Base-by-base conservation (phyloP, 2,113 vertebrate genomes). In the Vulpes lagopus region DNA sequence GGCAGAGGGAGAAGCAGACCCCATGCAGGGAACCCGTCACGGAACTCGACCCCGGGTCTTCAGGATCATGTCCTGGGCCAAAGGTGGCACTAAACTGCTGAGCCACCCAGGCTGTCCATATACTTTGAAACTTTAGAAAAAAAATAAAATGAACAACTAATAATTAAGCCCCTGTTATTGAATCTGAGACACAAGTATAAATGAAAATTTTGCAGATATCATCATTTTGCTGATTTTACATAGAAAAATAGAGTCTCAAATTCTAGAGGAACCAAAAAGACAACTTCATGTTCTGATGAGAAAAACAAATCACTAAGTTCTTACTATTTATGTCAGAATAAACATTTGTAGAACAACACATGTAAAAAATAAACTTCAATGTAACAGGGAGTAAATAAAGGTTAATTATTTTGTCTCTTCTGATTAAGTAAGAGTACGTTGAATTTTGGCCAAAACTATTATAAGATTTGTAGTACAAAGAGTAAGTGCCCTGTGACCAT, bases 361-460 rank as follows among this genome's bases (percentile, higher is more conserved):
- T 84, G 9, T 55, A 86, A 76, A 84, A 89, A 94, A 59, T 64
- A 92, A 73, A 59, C 16, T 71, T 94, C 59, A 83, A 17, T 53
- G 57, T 64, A 57, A 49, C 3, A 35, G 49, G 14, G 8, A 43
- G 2, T 5, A 88, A 89, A 83, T 91, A 62, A 69, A 84, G 5
- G 49, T 1, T 71, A 62, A 64, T 84, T 83, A 57, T 84, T 79
- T 89, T 60, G 17, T n/a, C 9, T 94, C 3, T 15, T 71, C 5
- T 38, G 43, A 22, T 67, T 71, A 97, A 84, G 9, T 53, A 59
- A 67, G 14, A 55, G 1, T 60, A 43, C 73, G n/a, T 59, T 89
- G 15, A 89, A 59, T 65, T 71, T 94, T 73, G 30, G 1, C 76
- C 88, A 10, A 94, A 96, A 79, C 79, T 49, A 38, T 73, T 96